Base-by-base conservation (phyloP, 2,113 vertebrate genomes). In the Emydocephalus ijimae region DNA sequence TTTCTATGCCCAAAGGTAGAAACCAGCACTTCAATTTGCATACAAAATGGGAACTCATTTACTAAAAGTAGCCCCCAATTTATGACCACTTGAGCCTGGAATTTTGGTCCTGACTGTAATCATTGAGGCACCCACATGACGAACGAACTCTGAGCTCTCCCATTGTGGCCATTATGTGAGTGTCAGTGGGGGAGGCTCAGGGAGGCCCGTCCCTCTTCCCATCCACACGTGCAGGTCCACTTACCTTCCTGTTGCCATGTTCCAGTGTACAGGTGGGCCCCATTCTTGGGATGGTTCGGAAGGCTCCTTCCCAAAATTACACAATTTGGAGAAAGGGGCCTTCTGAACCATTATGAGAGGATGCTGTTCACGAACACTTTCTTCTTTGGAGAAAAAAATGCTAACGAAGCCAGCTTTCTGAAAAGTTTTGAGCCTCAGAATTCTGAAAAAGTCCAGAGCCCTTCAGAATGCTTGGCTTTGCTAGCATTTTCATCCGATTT, bases 1-100 rank as follows among this genome's bases (percentile, higher is more conserved):
- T 1, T 0, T 92, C 45, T 86, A 18, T n/a, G 85, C 85, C 0
- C 0, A 88, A 81, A 88, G 14, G 86, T 29, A 90, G 2, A 0
- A 0, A 2, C 24, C 23, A 18, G 52, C 11, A 45, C 24, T 88
- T 34, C n/a, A 43, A 54, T 0, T 3, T 8, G 56, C 34, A 54
- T 39, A 61, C 55, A 50, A 23, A 88, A 43, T 43, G 34, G 6
- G 74, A 43, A 34, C n/a, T 81, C 34, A 9, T 81, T 81, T 81
- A 43, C 7, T 43, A 34, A 34, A 69, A 12, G 64, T 34, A 34
- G 29, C 34, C 64, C 29, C 34, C 2, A 1, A 69, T 69, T 69
- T 34, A 69, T 15, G 64, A 34, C 29, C 61, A 64, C 11, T n/a
- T n/a, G 29, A 69, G 4, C 29, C 29, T 69, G 64, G 64, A 34